Evolutionary conservation across 2,888 invertebrate genomes (phyloP), one percentile per base, ranked within the genome.

Genomic region (Mactromeris polynyma): DNA sequence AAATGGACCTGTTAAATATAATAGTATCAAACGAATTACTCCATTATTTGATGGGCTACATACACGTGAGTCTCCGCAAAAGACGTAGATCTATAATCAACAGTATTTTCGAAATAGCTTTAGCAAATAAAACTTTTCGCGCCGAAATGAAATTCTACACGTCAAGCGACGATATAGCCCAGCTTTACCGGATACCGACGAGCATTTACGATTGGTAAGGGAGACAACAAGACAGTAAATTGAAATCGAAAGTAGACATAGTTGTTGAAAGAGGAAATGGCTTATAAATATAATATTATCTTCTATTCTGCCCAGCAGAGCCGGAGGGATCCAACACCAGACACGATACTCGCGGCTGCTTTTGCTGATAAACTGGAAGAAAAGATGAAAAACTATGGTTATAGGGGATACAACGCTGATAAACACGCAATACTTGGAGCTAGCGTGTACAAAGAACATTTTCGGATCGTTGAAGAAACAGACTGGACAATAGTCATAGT

Each of bases 231-330:
- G n/a, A n/a, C n/a, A n/a, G 51, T 19, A 51, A n/a, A 64, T 64
- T 26, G 58, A 64, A 64, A 64, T 4, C 58, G 58, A 64, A 64
- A 64, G 58, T 64, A 26, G 26, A 21, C 58, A 58, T 58, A 6
- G n/a, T 9, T 9, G 26, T 2, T 64, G 1, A 2, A n/a, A 21
- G 9, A 26, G 58, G 26, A 64, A 64, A 64, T 64, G 58, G 6
- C 36, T 38, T 58, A 21, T 81, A n/a, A 58, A 58, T 81, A 58
- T 31, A 81, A 81, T 19, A 36, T 81, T 81, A 58, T 81, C 2
- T 81, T 58, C n/a, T 58, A 81, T 36, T 51, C 31, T 51, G 26
- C 51, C 3, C 36, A 81, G 11, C 19, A 36, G 33, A 58, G 36
- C 11, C n/a, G 58, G 26, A 64, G n/a, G 11, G 11, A 26, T 4